Evolutionary conservation across 2,888 invertebrate genomes (phyloP), one percentile per base, ranked within the genome.

Genomic region (Apamea epomidion): DNA sequence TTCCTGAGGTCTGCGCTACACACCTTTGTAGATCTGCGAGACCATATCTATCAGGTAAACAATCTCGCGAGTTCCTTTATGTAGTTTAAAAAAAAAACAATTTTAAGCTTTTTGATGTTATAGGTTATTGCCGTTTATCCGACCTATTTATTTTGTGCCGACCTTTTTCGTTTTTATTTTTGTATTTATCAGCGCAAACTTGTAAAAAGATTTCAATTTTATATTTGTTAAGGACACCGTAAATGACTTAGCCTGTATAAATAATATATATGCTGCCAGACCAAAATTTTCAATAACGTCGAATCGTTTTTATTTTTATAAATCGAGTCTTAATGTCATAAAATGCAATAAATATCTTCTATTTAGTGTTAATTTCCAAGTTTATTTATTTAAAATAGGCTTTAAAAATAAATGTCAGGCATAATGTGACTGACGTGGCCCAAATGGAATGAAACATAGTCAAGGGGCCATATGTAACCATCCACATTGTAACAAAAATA

Each of bases 1-100:
- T 99, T 99, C 97, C 98, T 99, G 74, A 97, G 99, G 45, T 99
- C 99, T 94, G 99, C 99, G n/a, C 98, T 99, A 89, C 99, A 99
- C 93, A 98, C 99, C 93, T 99, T 99, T 96, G 98, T 98, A 51
- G 97, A 98, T 86, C 97, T 99, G 29, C 97, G 98, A 81, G 97
- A 98, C 1, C 97, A 98, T 0, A 99, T 99, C 87, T 98, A 99
- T 86, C 98, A 98, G 96, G 98, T 98, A 84, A 74, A 1, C 16
- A 6, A 16, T 42, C 29, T 5, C 5, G n/a, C n/a, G 25, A 14
- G 12, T 37, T 25, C 25, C 14, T 32, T 65, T 32, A 21, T 6
- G 32, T 65, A 62, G 5, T 21, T 16, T n/a, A 48, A 5, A 48
- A 51, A 51, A 18, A 51, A 1, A 51, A 6, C 42, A 42, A n/a